phyloP scores from a whole-genome alignment of 1,140 invertebrate genomes.

The Nasonia vitripennis region DNA sequence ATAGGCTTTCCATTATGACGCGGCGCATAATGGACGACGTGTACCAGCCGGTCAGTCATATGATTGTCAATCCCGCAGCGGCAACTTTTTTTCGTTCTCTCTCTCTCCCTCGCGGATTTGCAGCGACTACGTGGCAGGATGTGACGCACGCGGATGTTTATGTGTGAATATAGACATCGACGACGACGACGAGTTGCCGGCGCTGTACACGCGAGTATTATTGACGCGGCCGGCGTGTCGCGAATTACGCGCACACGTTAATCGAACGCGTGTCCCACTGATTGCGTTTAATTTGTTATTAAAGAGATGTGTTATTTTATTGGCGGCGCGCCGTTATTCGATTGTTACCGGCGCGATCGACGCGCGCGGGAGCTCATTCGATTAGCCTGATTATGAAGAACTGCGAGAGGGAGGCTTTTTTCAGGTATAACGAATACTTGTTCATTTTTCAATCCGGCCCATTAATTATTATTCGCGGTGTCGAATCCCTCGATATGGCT shows the following conservation, averaged over 20 bases:
- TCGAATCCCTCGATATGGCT: too few species aligned
- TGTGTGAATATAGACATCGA: not conserved
- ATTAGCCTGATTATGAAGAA: not conserved
- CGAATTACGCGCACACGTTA: slow-evolving; percentile 5
- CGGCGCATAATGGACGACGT: not conserved
- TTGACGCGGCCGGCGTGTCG: not conserved
- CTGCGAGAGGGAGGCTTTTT: not conserved
- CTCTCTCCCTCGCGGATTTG: not conserved
- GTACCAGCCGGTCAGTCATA: not conserved
- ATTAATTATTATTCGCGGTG: too few species aligned
- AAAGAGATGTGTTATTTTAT: slow-evolving; percentile 6
- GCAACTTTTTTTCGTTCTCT: not conserved
- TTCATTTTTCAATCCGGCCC: too few species aligned
- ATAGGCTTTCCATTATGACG: slow-evolving; percentile 2
- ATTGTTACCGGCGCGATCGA: not conserved
- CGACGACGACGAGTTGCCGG: not conserved
- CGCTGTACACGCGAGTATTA: not conserved
- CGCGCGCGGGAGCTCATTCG: not conserved
- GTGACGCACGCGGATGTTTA: slow-evolving; percentile 15
- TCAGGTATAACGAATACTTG: not conserved
- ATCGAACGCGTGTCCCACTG: not conserved
- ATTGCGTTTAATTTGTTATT: slow-evolving; percentile 26
- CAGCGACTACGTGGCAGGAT: not conserved
- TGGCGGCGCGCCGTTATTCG: not conserved
- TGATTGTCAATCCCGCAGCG: slow-evolving; percentile 32